phyloP scores from a whole-genome alignment of 1,140 invertebrate genomes.

The Pseudoatta argentina region DNA sequence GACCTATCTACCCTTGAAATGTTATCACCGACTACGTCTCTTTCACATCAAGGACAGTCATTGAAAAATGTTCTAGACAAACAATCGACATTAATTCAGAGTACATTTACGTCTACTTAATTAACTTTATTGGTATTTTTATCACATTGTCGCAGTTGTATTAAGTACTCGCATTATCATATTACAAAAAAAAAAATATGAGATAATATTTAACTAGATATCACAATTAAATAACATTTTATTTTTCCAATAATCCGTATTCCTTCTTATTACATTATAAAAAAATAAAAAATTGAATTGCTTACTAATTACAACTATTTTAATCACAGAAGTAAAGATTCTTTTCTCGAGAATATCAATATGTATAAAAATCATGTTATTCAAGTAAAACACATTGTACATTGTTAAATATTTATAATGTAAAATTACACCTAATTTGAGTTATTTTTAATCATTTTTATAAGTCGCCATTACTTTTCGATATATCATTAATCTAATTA shows the following conservation, averaged over 20 bases:
- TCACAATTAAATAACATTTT: background rate
- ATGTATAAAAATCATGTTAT: constrained; percentile 1
- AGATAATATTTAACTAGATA: background rate
- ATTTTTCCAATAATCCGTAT: background rate
- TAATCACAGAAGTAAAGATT: background rate
- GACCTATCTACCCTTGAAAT: constrained; percentile 61
- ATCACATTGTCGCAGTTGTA: background rate
- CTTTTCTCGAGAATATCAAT: background rate
- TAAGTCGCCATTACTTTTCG: too few species aligned
- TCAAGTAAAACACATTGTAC: background rate
- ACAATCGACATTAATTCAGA: background rate
- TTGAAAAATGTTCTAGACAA: background rate
- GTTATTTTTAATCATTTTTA: too few species aligned
- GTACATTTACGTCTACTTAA: background rate
- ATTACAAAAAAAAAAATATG: background rate
- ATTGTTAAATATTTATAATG: too few species aligned
- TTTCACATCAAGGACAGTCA: background rate
- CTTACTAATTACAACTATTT: too few species aligned
- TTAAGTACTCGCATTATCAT: background rate
- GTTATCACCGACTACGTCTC: background rate
- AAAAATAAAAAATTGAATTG: background rate
- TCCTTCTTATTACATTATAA: background rate
- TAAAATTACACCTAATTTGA: too few species aligned
- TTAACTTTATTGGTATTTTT: background rate
- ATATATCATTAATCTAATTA: too few species aligned